Conservation (phyloP, 92 coral and sea anemone species). For the Isaurus tuberculatus region DNA sequence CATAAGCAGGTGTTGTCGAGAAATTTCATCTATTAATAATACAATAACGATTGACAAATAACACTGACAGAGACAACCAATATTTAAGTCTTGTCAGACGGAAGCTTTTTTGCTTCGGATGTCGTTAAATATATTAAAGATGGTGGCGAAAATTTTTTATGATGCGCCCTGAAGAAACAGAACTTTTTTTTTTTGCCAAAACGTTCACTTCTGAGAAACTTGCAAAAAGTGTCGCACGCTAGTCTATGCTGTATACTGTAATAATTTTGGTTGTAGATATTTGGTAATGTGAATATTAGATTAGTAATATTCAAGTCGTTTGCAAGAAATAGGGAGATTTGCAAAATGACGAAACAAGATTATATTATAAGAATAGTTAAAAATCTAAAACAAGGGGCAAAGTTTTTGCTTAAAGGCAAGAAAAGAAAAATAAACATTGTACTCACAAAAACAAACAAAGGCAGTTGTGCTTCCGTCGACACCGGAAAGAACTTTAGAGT, state of each 20-base stretch:
- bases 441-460: conserved; percentile 6
- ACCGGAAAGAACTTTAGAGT: not conserved
- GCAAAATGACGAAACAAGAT: not conserved
- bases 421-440: not conserved
- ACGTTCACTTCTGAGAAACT: no score
- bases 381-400: not conserved
- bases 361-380: no score
- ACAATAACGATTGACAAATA: not conserved
- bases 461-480: not conserved
- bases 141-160: no score
- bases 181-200: no score
- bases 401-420: not conserved
- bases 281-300: no score
- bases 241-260: no score
- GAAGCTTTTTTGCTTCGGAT: not conserved
- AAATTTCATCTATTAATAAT: not conserved
- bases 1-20: not conserved
- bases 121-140: not conserved
- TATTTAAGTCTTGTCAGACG: not conserved
- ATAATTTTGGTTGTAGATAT: no score
- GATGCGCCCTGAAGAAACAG: no score
- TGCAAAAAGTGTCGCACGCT: no score
- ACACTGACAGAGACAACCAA: not conserved
- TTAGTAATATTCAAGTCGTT: no score
- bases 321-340: not conserved